Base-by-base conservation (phyloP, 2,888 invertebrate species). In the Yponomeuta malinellus region DNA sequence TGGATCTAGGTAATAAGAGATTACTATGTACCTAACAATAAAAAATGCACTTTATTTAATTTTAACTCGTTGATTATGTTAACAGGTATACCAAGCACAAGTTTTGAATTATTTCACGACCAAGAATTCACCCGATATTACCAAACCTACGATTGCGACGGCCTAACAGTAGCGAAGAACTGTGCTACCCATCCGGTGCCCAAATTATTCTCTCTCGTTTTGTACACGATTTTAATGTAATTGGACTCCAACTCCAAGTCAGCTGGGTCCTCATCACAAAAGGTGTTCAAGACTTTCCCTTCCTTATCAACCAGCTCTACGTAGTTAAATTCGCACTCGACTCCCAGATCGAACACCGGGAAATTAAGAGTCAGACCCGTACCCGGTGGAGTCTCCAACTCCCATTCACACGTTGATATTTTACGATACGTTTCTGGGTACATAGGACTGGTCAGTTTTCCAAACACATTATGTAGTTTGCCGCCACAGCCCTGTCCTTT, bases 141-240 rank as follows among this genome's bases (percentile, higher is more conserved):
- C 43, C 43, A 43, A 43, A 43, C 43, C 43, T 43, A 43, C 43
- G 43, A 43, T 0, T 43, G 9, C 5, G 8, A 5, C 9, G 43
- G 5, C 8, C 9, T 43, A 43, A 1, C 43, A 5, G 63, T 59
- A 10, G 72, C 87, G 10, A 84, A 73, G 74, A 90, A 92, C 48
- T 83, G 80, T 2, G 93, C 92, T 3, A 92, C 79, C 95, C 96
- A 97, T 33, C 97, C 97, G 1, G 93, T 93, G 10, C 96, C 96
- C 33, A 94, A 93, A 77, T 95, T 96, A 76, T 95, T 95, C 69
- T 93, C 85, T 12, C 94, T 94, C 48, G 96, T 95, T 65, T 89
- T 90, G 79, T 95, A 96, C 0, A 93, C 90, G 12, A 97, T 87
- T 65, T 92, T 87, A 0, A 96, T 83, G 72, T 87, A 88, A 79